Evolutionary conservation across 2,113 vertebrate genomes (phyloP).

Genomic region (Cheirogaleus medius): DNA sequence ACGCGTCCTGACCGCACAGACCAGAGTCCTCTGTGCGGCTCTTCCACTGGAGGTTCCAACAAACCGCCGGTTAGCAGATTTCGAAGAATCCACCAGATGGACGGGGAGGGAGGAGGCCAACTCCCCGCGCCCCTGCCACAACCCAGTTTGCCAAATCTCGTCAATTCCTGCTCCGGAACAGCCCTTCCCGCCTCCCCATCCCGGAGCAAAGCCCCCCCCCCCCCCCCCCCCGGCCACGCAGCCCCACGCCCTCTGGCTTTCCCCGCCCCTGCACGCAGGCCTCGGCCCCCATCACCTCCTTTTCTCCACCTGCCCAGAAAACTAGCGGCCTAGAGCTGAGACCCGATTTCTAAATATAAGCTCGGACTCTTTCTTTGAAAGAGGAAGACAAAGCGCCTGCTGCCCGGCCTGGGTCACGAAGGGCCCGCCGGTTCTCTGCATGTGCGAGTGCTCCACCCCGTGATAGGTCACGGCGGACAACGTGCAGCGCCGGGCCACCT

Average conservation of each 20-base stretch:
- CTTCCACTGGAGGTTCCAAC: not conserved
- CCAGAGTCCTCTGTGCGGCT: rapidly evolving
- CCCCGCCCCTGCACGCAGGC: rapidly evolving
- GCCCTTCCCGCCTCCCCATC: not conserved
- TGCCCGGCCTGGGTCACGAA: too few species aligned
- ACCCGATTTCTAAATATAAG: not conserved
- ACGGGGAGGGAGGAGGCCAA: not conserved
- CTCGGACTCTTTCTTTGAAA: not conserved
- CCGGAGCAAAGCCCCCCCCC: not conserved
- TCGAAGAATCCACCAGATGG: not conserved
- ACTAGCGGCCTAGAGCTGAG: not conserved
- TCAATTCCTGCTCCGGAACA: too few species aligned
- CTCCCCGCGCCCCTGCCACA: not conserved
- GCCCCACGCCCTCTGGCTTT: not conserved
- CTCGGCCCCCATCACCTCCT: rapidly evolving
- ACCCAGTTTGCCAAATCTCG: too few species aligned
- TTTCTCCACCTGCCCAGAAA: not conserved
- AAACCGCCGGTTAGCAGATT: not conserved
- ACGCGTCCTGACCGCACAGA: rapidly evolving
- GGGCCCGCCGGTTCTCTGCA: rapidly evolving
- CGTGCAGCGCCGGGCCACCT: rapidly evolving
- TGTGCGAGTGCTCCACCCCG: rapidly evolving
- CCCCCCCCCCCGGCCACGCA: rapidly evolving
- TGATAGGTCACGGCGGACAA: not conserved
- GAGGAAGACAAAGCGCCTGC: not conserved